Evolutionary conservation across 92 coral and sea anemone genomes (phyloP), one percentile per base, ranked within the genome.

Genomic region (Porites divaricata): DNA sequence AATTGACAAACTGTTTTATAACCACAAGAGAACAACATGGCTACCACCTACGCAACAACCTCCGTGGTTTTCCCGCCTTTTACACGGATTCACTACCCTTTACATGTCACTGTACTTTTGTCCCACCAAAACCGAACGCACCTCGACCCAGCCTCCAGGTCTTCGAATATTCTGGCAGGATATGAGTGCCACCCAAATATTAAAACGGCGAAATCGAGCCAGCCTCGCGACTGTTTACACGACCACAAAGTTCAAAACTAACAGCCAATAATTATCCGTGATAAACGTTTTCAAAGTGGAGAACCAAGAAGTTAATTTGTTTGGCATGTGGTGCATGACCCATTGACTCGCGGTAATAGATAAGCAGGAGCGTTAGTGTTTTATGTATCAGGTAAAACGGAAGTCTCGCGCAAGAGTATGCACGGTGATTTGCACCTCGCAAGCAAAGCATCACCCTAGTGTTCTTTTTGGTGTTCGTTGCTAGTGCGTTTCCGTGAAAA

Each of bases 201-300:
- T 35, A 35, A 5, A 35, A 35, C 45, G 45, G 45, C 45, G 45
- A 35, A 35, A 35, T 35, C 45, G 45, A 20, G 22, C 70, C 14
- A 4, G 26, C 45, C 1, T 20, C 25, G 8, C 21, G 69, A 64
- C n/a, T 17, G 15, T 11, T 16, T 8, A 2, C 17, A 17, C 45
- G 70, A 6, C 14, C 59, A 54, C 14, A 11, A 2, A 11, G 21
- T 25, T 77, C 81, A 62, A 63, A 45, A 77, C 53, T 61, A 35
- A 35, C 45, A 35, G 45, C 45, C 0, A 35, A 35, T n/a, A 76
- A 41, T 59, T 76, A 61, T 61, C 17, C 11, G 61, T 45, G 81
- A 77, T 62, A 45, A 77, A 77, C 81, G 81, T 45, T 77, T 77
- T 63, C 45, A 48, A 17, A 41, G 6, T 35, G 24, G 70, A 63